These are phyloP conservation scores for Porites rus DNA, from an alignment of 92 coral and sea anemone genomes.

Conservation along the genomic window DNA sequence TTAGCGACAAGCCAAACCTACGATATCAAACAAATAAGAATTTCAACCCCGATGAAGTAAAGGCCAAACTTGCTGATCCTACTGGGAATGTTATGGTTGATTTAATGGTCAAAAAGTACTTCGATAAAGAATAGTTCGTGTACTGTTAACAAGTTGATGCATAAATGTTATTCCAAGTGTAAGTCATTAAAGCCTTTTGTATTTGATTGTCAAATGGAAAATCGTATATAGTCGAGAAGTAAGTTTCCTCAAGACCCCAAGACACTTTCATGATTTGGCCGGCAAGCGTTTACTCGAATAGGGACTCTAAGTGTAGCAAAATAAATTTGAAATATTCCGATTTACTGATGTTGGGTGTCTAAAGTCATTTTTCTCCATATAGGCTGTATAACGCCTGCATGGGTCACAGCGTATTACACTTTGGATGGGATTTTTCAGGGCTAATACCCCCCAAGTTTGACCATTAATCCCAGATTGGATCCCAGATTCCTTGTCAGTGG, in stretches of 20 bases:
- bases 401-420: neutral
- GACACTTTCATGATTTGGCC: neutral
- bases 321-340: neutral
- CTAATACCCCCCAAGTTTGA: neutral
- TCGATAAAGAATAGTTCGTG: slow-evolving; percentile 2
- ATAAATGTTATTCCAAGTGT: neutral
- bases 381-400: neutral
- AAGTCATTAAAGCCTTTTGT: neutral
- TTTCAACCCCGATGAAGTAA: slow-evolving; percentile 36
- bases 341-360: neutral
- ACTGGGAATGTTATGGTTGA: slow-evolving; percentile 47
- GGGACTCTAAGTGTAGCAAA: neutral
- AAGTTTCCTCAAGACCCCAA: neutral
- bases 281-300: neutral
- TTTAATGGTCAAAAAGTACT: slow-evolving; percentile 15
- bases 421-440: neutral
- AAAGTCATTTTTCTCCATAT: neutral
- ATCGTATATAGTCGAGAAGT: neutral
- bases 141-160: neutral
- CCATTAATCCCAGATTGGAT: neutral
- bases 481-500: no score
- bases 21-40: slow-evolving; percentile 70
- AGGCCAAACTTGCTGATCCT: slow-evolving; percentile 54
- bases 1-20: slow-evolving; percentile 67
- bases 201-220: neutral